A percentile compares a stretch with the other conserved stretches of the same genome.
Conservation (phyloP, 2,888 invertebrate genomes). For the Phyllotreta cruciferae region DNA sequence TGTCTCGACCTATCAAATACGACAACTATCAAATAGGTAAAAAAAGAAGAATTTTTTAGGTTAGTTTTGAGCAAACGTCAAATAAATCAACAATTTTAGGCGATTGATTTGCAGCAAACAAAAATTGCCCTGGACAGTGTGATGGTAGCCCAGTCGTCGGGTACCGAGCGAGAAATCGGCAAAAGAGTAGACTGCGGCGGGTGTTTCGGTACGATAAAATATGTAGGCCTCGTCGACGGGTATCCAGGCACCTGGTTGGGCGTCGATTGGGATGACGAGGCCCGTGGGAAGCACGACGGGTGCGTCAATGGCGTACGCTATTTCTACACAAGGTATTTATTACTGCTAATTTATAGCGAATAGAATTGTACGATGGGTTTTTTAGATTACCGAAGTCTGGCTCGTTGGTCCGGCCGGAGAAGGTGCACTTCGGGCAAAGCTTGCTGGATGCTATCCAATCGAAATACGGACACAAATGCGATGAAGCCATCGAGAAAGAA, state of each 20-base stretch:
- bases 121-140: not conserved
- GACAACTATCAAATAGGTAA: no score
- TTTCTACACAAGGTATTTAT: constrained; percentile 72
- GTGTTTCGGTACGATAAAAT: constrained; percentile 71
- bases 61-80: no score
- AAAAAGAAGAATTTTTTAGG: no score
- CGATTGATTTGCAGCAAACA: no score
- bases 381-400: constrained; percentile 80
- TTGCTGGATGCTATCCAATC: constrained; percentile 77
- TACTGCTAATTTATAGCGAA: not conserved
- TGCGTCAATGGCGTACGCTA: constrained; percentile 80
- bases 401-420: constrained; percentile 86
- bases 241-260: constrained; percentile 85
- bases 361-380: constrained; percentile 1
- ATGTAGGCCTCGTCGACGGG: constrained; percentile 76
- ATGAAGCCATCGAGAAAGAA: constrained; percentile 68
- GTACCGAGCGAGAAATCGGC: constrained; percentile 47
- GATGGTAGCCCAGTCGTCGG: constrained; percentile 25
- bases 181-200: constrained; percentile 55
- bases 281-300: constrained; percentile 93
- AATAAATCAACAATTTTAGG: no score
- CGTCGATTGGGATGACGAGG: constrained; percentile 94
- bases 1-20: no score
- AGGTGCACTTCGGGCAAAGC: constrained; percentile 75
- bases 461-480: constrained; percentile 69